phyloP scores from a whole-genome alignment of 2,888 invertebrate species.

The Athripsodes cinereus region DNA sequence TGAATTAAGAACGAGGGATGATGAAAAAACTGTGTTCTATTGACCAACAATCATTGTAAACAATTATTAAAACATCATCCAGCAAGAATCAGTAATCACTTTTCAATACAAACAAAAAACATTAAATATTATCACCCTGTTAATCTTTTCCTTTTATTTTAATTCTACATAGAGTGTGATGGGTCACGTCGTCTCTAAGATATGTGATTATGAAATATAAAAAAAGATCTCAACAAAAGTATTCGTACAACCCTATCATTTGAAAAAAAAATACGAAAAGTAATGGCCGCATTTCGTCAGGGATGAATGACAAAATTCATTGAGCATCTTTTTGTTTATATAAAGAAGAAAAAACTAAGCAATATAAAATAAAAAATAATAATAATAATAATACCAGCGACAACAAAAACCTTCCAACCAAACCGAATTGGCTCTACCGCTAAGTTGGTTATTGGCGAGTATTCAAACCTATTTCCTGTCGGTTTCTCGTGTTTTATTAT shows the following conservation, averaged over 20 bases:
- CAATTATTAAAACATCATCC: no score
- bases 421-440: neutral
- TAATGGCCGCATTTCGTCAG: neutral
- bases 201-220: no score
- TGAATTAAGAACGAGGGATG: no score
- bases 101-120: no score
- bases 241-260: neutral
- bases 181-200: no score
- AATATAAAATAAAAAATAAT: neutral
- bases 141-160: no score
- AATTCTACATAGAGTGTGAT: no score
- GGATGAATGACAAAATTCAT: slow-evolving; percentile 2
- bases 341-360: neutral
- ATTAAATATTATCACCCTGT: no score
- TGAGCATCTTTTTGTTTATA: neutral
- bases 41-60: no score
- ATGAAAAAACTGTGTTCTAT: no score
- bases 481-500: neutral
- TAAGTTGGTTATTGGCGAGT: neutral
- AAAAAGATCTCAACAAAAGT: no score
- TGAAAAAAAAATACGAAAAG: neutral
- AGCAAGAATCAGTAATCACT: no score
- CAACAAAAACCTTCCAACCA: neutral
- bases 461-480: neutral
- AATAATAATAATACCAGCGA: neutral